Evolutionary conservation across 1,140 invertebrate species (phyloP), one percentile per base, ranked within the genome.

Genomic region (Forficula auricularia): DNA sequence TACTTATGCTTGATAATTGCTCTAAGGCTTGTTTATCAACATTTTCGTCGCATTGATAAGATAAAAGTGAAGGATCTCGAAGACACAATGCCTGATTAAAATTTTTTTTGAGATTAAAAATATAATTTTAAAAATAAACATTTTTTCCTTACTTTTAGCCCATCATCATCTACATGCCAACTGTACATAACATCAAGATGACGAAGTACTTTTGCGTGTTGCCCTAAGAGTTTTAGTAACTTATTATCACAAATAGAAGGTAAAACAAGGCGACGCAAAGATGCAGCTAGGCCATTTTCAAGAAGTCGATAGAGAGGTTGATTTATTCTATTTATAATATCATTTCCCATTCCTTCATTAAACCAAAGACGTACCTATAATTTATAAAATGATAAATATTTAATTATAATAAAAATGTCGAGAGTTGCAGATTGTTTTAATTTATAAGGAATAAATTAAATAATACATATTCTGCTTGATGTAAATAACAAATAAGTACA

Each of bases 81-180:
- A 46, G 42, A 20, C 39, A 3, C 34, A 42, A 6, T 32, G 10
- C n/a, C 35, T 42, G 19, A 13, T 20, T 12, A 19, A 16, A 43
- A 18, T 48, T 22, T 33, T 20, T 46, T 46, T 13, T 7, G 43
- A 3, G 36, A 16, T 9, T 45, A 38, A 44, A 18, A 30, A 10
- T 30, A 14, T 22, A 27, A 27, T 27, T 27, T 27, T 4, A 10
- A 6, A 27, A 27, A 27, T 27, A 27, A 27, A 27, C 22, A 4
- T 27, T 27, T 6, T 27, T 27, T 27, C 22, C 10, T 10, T 34
- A 51, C 38, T 37, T 43, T 46, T 13, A 56, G 52, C 14, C 54
- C 54, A 15, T 32, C 34, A 38, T 56, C 54, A 36, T 56, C 53
- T 1, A 56, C 52, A 40, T 49, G 47, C 54, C 54, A 56, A 10